Evolutionary conservation across 35 echinoderm and acorn worm species (phyloP).

Genomic region (Amphiura filiformis): DNA sequence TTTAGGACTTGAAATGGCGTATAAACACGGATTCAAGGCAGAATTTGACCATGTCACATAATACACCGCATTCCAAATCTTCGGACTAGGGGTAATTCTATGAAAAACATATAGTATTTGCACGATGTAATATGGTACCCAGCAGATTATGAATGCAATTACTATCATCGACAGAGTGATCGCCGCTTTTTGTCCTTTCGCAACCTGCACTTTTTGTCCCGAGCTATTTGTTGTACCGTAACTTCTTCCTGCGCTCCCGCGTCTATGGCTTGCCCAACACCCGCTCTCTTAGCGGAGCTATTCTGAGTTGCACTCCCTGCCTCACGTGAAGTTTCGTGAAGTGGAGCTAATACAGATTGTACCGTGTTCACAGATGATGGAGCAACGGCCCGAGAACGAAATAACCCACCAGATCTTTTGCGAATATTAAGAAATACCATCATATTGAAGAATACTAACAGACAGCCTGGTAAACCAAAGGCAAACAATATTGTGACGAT

Average conservation of each 20-base stretch:
- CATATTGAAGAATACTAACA: conserved; percentile 18
- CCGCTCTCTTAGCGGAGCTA: background rate
- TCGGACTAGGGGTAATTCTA: background rate
- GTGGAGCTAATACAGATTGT: background rate
- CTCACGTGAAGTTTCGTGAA: too few relatives aligned
- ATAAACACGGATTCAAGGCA: conserved; percentile 58
- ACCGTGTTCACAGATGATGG: background rate
- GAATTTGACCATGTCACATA: conserved; percentile 55
- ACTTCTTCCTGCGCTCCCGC: background rate
- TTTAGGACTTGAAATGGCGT: conserved; percentile 40
- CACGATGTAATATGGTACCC: conserved; percentile 26
- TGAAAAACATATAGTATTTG: conserved; percentile 18
- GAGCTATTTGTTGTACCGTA: background rate
- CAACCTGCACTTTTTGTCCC: background rate
- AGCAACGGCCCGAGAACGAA: background rate
- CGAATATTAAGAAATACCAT: conserved; percentile 34
- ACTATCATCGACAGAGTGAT: conserved; percentile 49
- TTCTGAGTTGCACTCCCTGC: background rate
- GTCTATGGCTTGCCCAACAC: background rate
- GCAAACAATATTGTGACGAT: conserved; percentile 2
- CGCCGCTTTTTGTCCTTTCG: conserved; percentile 41
- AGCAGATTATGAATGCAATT: conserved; percentile 32
- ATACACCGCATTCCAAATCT: conserved; percentile 50
- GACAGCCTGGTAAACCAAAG: background rate
- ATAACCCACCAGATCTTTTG: background rate